These are phyloP conservation scores for Morpho achilles DNA, from an alignment of 2,888 invertebrate species.

Conservation along the genomic window DNA sequence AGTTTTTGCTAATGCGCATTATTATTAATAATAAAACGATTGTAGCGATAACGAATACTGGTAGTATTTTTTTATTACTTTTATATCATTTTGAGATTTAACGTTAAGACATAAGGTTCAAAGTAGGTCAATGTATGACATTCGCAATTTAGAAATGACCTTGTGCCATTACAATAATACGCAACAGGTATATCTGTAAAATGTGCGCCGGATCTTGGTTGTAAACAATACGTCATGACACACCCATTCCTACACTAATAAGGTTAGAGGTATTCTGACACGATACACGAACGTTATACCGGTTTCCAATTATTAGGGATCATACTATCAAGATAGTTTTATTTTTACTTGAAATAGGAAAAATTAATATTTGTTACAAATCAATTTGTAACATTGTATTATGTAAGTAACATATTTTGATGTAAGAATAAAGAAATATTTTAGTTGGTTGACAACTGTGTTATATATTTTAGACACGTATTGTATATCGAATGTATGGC, in stretches of 20 bases:
- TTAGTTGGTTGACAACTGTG: too few species aligned
- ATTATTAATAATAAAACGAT: slow-evolving; percentile 14
- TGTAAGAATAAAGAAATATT: too few species aligned
- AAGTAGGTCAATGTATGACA: slow-evolving; percentile 45
- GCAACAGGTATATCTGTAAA: slow-evolving; percentile 49
- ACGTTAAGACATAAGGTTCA: slow-evolving; percentile 43
- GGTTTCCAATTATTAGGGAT: neutral
- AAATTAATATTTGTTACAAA: too few species aligned
- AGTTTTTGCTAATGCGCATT: slow-evolving; percentile 14
- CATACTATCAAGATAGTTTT: neutral
- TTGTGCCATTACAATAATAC: slow-evolving; percentile 66
- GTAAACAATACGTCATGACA: slow-evolving; percentile 70
- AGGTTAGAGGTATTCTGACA: slow-evolving; percentile 31
- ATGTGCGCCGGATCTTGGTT: slow-evolving; percentile 38
- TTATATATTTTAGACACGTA: too few species aligned
- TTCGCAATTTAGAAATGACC: slow-evolving; percentile 48
- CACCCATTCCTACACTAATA: slow-evolving; percentile 72
- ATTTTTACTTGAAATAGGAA: neutral
- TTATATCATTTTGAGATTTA: slow-evolving; percentile 12
- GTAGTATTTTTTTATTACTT: neutral
- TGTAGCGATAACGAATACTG: slow-evolving; percentile 14
- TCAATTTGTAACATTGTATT: too few species aligned
- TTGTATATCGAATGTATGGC: neutral
- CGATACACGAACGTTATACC: neutral
- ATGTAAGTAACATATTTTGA: too few species aligned